Percentiles rank a stretch among this genome's conserved stretches.
Conservation (phyloP, 2,797 vertebrate species). For the Sarcophilus harrisii region DNA sequence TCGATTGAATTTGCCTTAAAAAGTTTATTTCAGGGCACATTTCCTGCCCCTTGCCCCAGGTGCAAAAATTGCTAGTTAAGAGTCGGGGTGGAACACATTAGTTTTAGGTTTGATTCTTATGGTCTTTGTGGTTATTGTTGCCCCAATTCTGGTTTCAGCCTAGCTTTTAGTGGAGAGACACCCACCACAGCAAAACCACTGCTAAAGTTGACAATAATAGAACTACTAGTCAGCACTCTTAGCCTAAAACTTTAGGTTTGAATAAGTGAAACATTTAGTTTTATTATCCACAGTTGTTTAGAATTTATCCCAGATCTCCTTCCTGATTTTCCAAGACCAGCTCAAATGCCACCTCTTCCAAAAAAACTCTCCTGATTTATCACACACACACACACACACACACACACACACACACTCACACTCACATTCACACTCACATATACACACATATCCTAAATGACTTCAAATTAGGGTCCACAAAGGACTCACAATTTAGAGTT, state of each 20-base stretch:
- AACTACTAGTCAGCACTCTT: background rate
- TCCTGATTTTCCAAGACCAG: background rate
- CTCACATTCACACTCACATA: background rate
- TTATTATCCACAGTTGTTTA: background rate
- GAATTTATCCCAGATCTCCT: background rate
- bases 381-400: background rate
- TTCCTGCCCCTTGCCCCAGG: background rate
- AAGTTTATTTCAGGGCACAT: background rate
- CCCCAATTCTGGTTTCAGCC: background rate
- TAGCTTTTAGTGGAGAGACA: background rate
- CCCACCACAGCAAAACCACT: background rate
- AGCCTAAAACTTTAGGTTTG: background rate
- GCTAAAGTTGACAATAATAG: background rate
- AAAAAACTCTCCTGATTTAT: background rate
- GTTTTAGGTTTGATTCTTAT: background rate
- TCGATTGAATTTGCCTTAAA: background rate
- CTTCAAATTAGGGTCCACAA: background rate
- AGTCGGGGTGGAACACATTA: background rate
- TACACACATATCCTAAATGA: background rate
- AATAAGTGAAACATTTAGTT: background rate
- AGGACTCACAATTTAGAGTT: background rate
- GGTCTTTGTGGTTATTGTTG: background rate
- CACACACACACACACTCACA: background rate
- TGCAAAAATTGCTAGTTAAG: constrained; percentile 11
- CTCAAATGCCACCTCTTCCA: background rate